Evolutionary conservation across 2,113 vertebrate species (phyloP).

Genomic region (Panthera tigris): DNA sequence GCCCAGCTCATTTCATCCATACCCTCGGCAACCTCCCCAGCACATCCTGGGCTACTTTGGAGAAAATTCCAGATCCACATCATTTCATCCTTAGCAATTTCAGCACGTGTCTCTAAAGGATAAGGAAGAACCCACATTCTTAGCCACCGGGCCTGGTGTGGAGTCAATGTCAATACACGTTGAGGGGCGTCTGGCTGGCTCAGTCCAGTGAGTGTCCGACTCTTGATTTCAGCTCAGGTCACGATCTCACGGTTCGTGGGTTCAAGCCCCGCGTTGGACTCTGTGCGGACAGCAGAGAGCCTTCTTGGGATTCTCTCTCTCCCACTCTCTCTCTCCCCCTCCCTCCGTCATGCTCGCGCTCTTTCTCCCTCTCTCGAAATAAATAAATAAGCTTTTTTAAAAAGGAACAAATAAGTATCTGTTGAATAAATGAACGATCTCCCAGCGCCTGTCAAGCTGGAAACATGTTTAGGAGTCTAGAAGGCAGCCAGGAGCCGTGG

Average conservation of each 20-base stretch:
- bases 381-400: too few species aligned
- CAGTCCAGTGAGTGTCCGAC: too few species aligned
- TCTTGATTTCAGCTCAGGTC: too few species aligned
- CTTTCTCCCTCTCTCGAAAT: too few species aligned
- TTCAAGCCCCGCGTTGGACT: too few species aligned
- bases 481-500: background rate
- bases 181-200: too few species aligned
- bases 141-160: background rate
- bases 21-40: background rate
- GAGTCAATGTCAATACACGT: background rate
- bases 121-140: background rate
- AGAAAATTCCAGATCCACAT: too few species aligned
- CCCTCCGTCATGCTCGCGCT: too few species aligned
- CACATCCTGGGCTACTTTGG: background rate
- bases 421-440: background rate
- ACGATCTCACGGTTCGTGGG: too few species aligned
- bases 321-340: too few species aligned
- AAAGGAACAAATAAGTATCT: background rate
- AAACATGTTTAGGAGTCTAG: background rate
- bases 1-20: fast-evolving
- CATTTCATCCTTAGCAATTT: background rate
- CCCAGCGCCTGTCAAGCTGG: background rate
- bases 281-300: too few species aligned
- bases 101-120: background rate
- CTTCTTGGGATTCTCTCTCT: too few species aligned